Conservation (phyloP, 53 echinoderm and acorn worm species). For the Temnopleurus reevesii region DNA sequence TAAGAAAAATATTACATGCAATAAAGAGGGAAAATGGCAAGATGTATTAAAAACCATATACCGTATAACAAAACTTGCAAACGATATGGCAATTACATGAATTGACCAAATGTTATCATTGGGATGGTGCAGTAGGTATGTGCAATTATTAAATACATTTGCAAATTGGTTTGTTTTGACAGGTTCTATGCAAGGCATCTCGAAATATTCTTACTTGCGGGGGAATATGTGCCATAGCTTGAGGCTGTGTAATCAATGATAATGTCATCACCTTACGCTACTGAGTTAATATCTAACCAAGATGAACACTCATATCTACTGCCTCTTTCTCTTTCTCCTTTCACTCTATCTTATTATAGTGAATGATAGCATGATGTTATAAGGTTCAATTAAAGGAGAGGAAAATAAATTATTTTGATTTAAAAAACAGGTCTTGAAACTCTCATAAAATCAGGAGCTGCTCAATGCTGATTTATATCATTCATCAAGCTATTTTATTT, state of each 20-base stretch:
- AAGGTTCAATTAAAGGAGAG: not conserved
- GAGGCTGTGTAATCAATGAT: slow-evolving; percentile 13
- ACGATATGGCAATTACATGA: not conserved
- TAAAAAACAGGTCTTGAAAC: no score
- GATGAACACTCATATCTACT: not conserved
- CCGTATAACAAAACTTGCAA: no score
- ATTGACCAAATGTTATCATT: not conserved
- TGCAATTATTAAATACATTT: slow-evolving; percentile 14
- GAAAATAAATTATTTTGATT: no score
- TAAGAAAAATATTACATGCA: no score
- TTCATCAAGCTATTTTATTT: no score
- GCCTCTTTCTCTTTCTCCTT: not conserved
- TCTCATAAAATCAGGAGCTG: no score
- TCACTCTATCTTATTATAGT: no score
- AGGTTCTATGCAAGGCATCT: not conserved
- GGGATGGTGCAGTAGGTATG: not conserved
- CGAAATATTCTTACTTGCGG: slow-evolving; percentile 21
- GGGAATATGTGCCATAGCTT: not conserved
- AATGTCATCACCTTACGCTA: not conserved
- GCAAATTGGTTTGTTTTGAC: slow-evolving; percentile 24
- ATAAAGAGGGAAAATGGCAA: no score
- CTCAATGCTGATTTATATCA: no score
- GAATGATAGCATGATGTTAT: slow-evolving; percentile 26
- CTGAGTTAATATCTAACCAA: slow-evolving; percentile 31
- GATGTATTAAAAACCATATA: no score